phyloP scores from a whole-genome alignment of 2,113 vertebrate genomes.

The Carettochelys insculpta region DNA sequence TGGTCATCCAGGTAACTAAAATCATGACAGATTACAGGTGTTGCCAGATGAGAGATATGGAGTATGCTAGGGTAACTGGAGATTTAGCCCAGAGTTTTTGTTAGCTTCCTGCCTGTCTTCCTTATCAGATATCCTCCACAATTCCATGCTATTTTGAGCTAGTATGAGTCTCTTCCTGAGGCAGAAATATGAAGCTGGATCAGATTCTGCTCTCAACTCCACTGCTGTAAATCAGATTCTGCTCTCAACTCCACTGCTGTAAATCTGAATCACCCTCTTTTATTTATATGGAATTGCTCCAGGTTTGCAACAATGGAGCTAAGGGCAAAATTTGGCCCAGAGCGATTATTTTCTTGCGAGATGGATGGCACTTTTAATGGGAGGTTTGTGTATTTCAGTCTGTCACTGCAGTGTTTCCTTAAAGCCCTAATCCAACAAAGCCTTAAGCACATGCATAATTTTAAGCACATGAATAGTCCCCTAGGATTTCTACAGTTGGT shows the following conservation, averaged over 20 bases:
- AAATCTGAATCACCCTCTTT: not conserved
- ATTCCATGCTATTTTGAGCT: slow-evolving; percentile 21
- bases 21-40: too few relatives aligned
- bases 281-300: not conserved
- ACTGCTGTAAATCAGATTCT: too few relatives aligned
- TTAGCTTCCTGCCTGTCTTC: slow-evolving; percentile 15
- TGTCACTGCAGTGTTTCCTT: not conserved
- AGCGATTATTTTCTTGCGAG: not conserved
- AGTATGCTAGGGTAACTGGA: slow-evolving; percentile 9
- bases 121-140: not conserved
- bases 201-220: not conserved
- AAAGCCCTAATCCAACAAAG: not conserved
- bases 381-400: not conserved
- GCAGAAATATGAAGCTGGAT: not conserved
- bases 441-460: too few relatives aligned
- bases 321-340: not conserved
- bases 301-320: not conserved
- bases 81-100: not conserved
- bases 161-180: not conserved
- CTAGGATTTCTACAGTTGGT: not conserved
- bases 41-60: too few relatives aligned
- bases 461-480: not conserved
- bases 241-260: not conserved
- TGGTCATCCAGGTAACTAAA: too few relatives aligned
- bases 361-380: not conserved